A percentile compares a stretch with the other conserved stretches of the same genome.
These are phyloP conservation scores for Stenichneumon culpator DNA, from an alignment of 2,888 invertebrate species.

Conservation along the genomic window DNA sequence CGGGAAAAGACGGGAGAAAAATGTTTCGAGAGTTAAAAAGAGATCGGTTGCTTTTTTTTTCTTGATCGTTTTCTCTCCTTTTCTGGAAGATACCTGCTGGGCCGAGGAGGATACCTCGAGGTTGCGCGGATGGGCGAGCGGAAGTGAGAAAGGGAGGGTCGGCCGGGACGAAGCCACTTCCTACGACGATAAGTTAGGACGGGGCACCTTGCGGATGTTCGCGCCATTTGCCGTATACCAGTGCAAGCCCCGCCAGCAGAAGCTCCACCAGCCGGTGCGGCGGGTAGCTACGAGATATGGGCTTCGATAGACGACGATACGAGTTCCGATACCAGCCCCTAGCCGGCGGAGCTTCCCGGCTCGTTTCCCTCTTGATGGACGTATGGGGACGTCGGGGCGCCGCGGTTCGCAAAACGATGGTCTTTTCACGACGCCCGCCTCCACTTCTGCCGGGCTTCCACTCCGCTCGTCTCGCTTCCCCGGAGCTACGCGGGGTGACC, in stretches of 20 bases:
- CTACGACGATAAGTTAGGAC: constrained; percentile 83
- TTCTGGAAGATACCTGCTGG: not conserved
- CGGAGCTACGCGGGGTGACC: not conserved
- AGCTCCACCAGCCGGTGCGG: constrained; percentile 32
- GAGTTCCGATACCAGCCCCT: constrained; percentile 71
- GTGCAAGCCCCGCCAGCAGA: constrained; percentile 44
- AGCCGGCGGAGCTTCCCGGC: constrained; percentile 65
- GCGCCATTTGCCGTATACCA: constrained; percentile 82
- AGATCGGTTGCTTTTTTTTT: constrained; percentile 24
- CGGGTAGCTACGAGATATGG: constrained; percentile 56
- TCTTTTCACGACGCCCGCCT: constrained; percentile 38
- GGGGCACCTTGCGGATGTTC: constrained; percentile 82
- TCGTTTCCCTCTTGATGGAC: constrained; percentile 76
- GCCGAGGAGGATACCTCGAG: constrained; percentile 23
- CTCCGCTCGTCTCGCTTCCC: constrained; percentile 43
- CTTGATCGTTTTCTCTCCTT: constrained; percentile 2
- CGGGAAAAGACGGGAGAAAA: constrained; percentile 51
- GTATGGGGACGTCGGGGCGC: constrained; percentile 59
- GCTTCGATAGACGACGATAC: constrained; percentile 70
- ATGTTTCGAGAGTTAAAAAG: constrained; percentile 54
- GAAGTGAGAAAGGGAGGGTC: constrained; percentile 48
- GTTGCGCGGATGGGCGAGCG: constrained; percentile 55
- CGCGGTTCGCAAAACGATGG: constrained; percentile 43
- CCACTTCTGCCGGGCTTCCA: constrained; percentile 27
- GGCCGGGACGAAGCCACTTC: constrained; percentile 77